Conservation (phyloP, 2,113 vertebrate genomes). For the Syrrhaptes paradoxus region DNA sequence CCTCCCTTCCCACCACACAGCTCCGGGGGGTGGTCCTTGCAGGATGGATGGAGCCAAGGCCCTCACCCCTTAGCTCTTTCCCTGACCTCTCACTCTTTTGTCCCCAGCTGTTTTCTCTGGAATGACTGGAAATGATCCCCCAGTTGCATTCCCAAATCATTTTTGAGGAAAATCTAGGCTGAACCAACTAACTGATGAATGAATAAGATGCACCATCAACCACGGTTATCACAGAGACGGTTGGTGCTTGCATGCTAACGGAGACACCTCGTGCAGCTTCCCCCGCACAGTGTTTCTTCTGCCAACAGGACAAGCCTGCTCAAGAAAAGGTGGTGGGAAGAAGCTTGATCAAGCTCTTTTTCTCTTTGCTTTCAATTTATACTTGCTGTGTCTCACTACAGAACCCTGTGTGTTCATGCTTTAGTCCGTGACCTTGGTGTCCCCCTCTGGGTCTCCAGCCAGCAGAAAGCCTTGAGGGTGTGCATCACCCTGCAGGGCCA, state of each 20-base stretch:
- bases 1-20: background rate
- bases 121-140: background rate
- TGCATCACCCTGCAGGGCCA: accelerated
- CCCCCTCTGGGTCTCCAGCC: background rate
- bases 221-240: background rate
- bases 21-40: accelerated
- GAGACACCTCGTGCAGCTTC: background rate
- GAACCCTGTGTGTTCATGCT: background rate
- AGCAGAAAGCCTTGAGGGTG: no score
- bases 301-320: background rate
- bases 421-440: background rate
- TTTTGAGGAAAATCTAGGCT: background rate
- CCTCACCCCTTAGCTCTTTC: background rate
- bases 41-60: background rate
- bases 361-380: background rate
- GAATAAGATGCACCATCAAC: background rate
- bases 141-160: background rate
- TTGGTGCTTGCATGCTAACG: background rate
- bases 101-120: background rate
- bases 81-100: background rate
- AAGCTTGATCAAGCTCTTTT: background rate
- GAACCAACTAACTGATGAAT: background rate
- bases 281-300: background rate
- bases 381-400: background rate
- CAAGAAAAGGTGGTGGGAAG: background rate